Evolutionary conservation across 2,888 invertebrate genomes (phyloP).

Genomic region (Calameuta pallipes): DNA sequence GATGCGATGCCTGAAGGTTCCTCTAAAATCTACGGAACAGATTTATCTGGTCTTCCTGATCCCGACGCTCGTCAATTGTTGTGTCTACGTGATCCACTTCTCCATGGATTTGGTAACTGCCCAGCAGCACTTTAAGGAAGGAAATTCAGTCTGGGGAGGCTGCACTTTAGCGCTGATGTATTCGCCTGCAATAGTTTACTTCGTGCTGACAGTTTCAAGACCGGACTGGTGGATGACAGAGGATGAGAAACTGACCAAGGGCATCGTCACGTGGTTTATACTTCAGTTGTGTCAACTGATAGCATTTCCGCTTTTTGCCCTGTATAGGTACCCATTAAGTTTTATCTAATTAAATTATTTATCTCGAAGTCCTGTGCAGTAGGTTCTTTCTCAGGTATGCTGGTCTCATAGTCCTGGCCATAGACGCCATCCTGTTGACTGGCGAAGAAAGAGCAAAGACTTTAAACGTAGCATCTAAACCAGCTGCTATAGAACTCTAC

Average conservation of each 20-base stretch:
- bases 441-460: constrained; percentile 74
- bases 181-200: constrained; percentile 60
- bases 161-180: constrained; percentile 59
- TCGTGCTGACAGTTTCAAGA: constrained; percentile 60
- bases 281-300: constrained; percentile 54
- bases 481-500: constrained; percentile 80
- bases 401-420: constrained; percentile 80
- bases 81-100: constrained; percentile 76
- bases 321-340: constrained; percentile 49
- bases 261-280: constrained; percentile 52
- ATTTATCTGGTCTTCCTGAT: constrained; percentile 69
- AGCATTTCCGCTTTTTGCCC: constrained; percentile 58
- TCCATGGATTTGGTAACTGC: constrained; percentile 77
- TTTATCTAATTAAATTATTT: constrained; percentile 5
- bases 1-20: constrained; percentile 48
- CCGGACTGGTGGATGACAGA: constrained; percentile 65
- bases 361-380: background rate
- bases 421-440: constrained; percentile 75
- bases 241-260: constrained; percentile 53
- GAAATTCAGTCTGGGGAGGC: constrained; percentile 69
- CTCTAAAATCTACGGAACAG: constrained; percentile 65
- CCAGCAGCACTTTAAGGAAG: constrained; percentile 73
- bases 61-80: constrained; percentile 71
- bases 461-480: constrained; percentile 71
- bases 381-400: constrained; percentile 71